Percentiles rank a stretch among this genome's conserved stretches.
phyloP scores from a whole-genome alignment of 1,140 invertebrate genomes.

The Sitophilus oryzae region DNA sequence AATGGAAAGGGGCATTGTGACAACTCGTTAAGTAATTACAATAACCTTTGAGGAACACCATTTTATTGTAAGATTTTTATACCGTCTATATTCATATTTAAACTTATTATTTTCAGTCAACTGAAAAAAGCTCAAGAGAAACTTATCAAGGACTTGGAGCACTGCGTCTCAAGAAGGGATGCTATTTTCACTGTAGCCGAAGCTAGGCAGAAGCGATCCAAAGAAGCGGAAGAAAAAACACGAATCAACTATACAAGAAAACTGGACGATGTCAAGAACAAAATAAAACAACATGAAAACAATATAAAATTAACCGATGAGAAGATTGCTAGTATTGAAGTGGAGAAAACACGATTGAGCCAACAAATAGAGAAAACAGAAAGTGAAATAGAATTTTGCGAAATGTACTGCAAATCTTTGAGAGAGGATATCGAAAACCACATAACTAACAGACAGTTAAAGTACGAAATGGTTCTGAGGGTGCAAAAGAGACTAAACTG shows the following conservation, averaged over 20 bases:
- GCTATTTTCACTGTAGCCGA: constrained; percentile 55
- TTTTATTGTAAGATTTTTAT: no score
- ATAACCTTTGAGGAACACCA: no score
- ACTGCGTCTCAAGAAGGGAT: constrained; percentile 65
- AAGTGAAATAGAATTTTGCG: constrained; percentile 21
- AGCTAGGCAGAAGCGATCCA: constrained; percentile 50
- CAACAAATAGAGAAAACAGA: constrained; percentile 28
- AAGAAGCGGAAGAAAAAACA: constrained; percentile 30
- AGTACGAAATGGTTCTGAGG: constrained; percentile 55
- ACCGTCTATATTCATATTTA: no score
- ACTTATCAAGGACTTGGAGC: constrained; percentile 67
- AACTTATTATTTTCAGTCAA: constrained; percentile 48
- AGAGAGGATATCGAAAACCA: constrained; percentile 45
- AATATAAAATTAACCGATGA: constrained; percentile 38
- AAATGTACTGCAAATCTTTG: constrained; percentile 12
- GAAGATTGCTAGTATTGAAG: constrained; percentile 37
- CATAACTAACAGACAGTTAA: constrained; percentile 47
- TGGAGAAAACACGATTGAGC: constrained; percentile 18
- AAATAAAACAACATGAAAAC: constrained; percentile 51
- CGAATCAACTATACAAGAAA: constrained; percentile 43
- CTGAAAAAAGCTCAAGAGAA: constrained; percentile 67
- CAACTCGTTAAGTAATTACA: no score
- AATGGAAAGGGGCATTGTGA: no score
- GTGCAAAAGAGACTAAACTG: constrained; percentile 54
- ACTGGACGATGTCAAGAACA: constrained; percentile 52